A percentile compares a stretch with the other conserved stretches of the same genome.
Conservation (phyloP, 1,140 invertebrate genomes). For the Drosophila grimshawi region DNA sequence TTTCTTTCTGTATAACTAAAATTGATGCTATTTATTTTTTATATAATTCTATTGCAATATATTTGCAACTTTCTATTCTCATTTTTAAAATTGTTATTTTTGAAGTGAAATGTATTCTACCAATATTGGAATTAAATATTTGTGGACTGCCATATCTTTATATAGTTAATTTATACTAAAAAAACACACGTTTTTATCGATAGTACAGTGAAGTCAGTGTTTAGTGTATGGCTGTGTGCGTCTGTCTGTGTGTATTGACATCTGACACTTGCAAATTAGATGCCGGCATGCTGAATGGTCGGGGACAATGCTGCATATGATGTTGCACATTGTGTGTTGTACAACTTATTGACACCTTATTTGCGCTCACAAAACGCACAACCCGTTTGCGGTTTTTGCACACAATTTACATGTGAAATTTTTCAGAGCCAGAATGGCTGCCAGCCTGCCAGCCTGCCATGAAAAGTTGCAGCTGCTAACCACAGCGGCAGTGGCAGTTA, state of each 20-base stretch:
- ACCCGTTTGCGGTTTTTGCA: constrained; percentile 77
- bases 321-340: constrained; percentile 27
- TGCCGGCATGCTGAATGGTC: constrained; percentile 59
- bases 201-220: not conserved
- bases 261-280: constrained; percentile 82
- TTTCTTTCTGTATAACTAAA: too few relatives aligned
- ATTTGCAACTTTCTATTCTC: too few relatives aligned
- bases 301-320: constrained; percentile 30
- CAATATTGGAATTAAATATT: too few relatives aligned
- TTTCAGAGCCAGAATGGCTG: constrained; percentile 41
- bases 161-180: not conserved
- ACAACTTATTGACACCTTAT: constrained; percentile 82
- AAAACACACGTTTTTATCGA: not conserved
- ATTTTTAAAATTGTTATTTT: too few relatives aligned
- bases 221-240: constrained; percentile 18
- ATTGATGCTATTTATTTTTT: too few relatives aligned
- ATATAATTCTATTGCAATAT: too few relatives aligned
- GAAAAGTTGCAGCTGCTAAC: constrained; percentile 17
- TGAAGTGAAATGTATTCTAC: too few relatives aligned
- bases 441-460: constrained; percentile 30
- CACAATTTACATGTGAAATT: constrained; percentile 81
- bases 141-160: not conserved
- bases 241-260: constrained; percentile 67
- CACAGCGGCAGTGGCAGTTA: constrained; percentile 21
- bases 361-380: constrained; percentile 59